Evolutionary conservation across 2,888 invertebrate genomes (phyloP).

Genomic region (Norana najaformis): DNA sequence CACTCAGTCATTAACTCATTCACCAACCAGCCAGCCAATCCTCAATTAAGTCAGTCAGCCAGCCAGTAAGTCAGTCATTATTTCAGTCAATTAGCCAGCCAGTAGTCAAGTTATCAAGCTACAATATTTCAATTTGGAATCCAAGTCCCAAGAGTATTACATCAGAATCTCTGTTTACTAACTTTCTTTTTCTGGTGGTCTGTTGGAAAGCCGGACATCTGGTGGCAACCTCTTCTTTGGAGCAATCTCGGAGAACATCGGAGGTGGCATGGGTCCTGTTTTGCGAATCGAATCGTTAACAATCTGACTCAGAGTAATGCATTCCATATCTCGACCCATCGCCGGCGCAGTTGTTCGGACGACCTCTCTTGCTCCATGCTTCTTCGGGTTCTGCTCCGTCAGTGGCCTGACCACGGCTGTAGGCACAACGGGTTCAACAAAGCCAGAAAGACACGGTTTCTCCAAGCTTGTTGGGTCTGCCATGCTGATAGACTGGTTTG

Average conservation of each 20-base stretch:
- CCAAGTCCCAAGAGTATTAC: neutral
- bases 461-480: neutral
- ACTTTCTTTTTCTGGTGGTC: neutral
- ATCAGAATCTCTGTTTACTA: neutral
- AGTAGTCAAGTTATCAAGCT: neutral
- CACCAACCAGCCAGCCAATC: neutral
- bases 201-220: neutral
- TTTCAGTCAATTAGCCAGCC: neutral
- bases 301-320: neutral
- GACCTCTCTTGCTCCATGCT: neutral
- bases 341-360: neutral
- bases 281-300: constrained; percentile 15
- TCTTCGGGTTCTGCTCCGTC: neutral
- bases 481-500: neutral
- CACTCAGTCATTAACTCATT: neutral
- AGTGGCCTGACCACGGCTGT: neutral
- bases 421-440: neutral
- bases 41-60: neutral
- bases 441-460: neutral
- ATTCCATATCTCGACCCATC: neutral
- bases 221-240: neutral
- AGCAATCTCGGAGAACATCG: neutral
- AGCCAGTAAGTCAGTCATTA: neutral
- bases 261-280: neutral
- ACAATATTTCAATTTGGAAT: too few relatives aligned